A percentile compares a stretch with the other conserved stretches of the same genome.
These are phyloP conservation scores for Numenius phaeopus DNA, from an alignment of 2,797 vertebrate genomes.

Conservation along the genomic window DNA sequence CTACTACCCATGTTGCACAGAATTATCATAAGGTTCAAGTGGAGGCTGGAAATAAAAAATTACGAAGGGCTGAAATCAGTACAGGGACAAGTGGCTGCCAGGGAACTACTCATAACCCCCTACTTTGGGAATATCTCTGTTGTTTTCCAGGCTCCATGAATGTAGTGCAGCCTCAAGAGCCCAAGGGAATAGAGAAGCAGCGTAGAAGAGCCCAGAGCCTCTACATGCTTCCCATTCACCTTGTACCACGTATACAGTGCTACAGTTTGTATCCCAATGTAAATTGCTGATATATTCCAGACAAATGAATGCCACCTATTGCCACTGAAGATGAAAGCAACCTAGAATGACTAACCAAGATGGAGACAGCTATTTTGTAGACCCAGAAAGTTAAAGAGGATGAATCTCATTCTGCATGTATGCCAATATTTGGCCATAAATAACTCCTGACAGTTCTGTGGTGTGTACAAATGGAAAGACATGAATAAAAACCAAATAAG, in stretches of 20 bases:
- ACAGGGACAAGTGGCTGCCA: neutral
- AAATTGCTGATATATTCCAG: neutral
- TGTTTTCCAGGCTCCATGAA: neutral
- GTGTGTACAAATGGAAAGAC: neutral
- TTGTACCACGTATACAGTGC: neutral
- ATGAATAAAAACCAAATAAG: neutral
- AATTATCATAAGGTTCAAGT: constrained; percentile 57
- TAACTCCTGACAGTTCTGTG: neutral
- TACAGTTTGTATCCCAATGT: neutral
- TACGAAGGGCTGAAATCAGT: neutral
- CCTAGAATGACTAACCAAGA: neutral
- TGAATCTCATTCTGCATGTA: neutral
- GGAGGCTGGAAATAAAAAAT: constrained; percentile 28
- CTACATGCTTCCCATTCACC: neutral
- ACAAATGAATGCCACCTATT: neutral
- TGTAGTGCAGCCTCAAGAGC: neutral
- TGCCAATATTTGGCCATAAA: neutral
- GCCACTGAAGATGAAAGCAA: neutral
- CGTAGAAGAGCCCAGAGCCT: neutral
- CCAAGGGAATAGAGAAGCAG: neutral
- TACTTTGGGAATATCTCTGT: neutral
- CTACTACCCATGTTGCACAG: constrained; percentile 5
- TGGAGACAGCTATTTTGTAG: neutral
- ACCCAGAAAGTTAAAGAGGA: neutral
- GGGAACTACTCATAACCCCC: neutral